These are phyloP conservation scores for Elephas maximus DNA, from an alignment of 2,113 vertebrate genomes.

Conservation along the genomic window DNA sequence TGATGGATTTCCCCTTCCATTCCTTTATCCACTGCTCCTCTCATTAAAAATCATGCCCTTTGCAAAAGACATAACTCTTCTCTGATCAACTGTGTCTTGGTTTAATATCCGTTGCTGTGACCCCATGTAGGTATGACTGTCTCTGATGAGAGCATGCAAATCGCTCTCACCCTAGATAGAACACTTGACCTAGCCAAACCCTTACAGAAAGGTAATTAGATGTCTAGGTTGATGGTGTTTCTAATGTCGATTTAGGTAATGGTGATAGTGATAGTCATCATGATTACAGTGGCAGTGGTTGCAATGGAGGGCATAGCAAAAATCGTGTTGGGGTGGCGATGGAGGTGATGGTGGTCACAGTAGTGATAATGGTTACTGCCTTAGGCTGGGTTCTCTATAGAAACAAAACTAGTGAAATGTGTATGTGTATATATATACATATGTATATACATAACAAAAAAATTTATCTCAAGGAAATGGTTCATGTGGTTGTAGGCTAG, in stretches of 20 bases:
- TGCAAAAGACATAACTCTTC: background rate
- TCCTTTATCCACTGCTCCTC: background rate
- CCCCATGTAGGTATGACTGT: background rate
- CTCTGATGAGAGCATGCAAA: rapidly evolving
- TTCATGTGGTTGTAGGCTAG: too few species aligned
- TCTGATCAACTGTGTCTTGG: background rate
- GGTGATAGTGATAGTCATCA: background rate
- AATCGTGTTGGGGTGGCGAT: too few species aligned
- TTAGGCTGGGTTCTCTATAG: too few species aligned
- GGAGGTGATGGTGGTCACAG: background rate
- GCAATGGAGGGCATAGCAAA: background rate
- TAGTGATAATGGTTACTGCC: background rate
- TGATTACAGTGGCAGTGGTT: rapidly evolving
- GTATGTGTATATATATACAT: too few species aligned
- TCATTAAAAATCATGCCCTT: background rate
- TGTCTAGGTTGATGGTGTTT: background rate
- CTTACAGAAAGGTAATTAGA: background rate
- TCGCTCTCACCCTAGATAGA: rapidly evolving
- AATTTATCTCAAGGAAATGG: too few species aligned
- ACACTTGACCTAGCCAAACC: background rate
- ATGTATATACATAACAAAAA: too few species aligned
- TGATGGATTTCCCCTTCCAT: rapidly evolving
- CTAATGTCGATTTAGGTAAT: background rate
- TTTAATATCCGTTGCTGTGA: background rate
- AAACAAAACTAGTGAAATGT: too few species aligned